Conservation (phyloP, 2,888 invertebrate species). For the Dynastes grantii region DNA sequence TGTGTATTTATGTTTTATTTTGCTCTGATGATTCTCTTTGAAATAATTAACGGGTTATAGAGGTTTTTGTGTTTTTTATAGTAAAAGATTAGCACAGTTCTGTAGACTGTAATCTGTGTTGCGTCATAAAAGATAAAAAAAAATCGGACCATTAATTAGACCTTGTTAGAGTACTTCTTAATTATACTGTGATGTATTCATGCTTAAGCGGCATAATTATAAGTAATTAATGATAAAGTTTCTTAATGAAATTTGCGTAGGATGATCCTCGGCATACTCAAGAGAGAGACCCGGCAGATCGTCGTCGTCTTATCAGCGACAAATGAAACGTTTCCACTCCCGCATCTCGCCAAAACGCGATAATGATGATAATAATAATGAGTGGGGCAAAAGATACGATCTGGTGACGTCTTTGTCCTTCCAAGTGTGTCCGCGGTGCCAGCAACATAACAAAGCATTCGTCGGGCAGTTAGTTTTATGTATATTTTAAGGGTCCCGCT, state of each 20-base stretch:
- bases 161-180: neutral
- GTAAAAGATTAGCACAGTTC: no score
- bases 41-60: no score
- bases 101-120: no score
- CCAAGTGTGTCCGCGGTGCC: constrained; percentile 49
- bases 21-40: no score
- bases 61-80: no score
- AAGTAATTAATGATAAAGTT: constrained; percentile 30
- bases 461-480: constrained; percentile 64
- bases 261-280: constrained; percentile 28
- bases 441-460: constrained; percentile 61
- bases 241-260: constrained; percentile 35
- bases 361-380: constrained; percentile 58
- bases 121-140: no score
- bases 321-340: constrained; percentile 35
- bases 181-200: constrained; percentile 23
- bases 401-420: constrained; percentile 60
- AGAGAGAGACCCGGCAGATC: constrained; percentile 20
- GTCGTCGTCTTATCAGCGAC: constrained; percentile 37
- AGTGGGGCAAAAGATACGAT: constrained; percentile 57
- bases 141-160: neutral
- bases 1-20: no score
- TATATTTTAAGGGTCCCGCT: constrained; percentile 63
- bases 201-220: constrained; percentile 4
- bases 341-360: constrained; percentile 43